phyloP scores from a whole-genome alignment of 2,113 vertebrate genomes.

The Caloenas nicobarica region DNA sequence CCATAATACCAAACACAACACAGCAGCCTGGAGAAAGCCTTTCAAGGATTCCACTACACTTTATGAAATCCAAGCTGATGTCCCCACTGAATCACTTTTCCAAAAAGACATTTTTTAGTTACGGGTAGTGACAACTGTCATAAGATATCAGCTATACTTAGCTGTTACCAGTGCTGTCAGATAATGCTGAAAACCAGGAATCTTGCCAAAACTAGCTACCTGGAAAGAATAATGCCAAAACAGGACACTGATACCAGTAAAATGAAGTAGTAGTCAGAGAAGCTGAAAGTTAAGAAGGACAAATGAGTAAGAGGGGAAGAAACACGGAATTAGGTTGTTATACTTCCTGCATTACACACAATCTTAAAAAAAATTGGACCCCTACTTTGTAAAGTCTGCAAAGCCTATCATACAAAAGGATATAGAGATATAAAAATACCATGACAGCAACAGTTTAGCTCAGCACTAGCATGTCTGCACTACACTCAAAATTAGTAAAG shows the following conservation, averaged over 20 bases:
- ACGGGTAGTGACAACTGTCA: not conserved
- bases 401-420: not conserved
- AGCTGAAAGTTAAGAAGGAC: not conserved
- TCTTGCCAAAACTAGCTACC: not conserved
- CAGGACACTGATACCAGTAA: not conserved
- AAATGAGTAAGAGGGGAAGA: not conserved
- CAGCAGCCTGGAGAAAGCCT: not conserved
- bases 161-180: not conserved
- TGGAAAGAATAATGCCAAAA: not conserved
- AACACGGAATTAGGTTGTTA: not conserved
- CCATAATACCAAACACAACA: accelerated
- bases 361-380: not conserved
- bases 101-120: not conserved
- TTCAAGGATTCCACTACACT: not conserved
- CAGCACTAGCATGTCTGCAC: not conserved
- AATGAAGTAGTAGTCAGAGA: too few relatives aligned
- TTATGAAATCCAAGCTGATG: not conserved
- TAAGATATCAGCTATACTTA: not conserved
- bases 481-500: too few relatives aligned
- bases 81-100: not conserved
- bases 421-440: not conserved
- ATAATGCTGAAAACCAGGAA: too few relatives aligned
- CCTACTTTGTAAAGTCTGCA: not conserved
- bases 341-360: too few relatives aligned
- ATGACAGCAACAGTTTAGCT: not conserved